These are phyloP conservation scores for Falco berigora DNA, from an alignment of 2,797 vertebrate species.

Conservation along the genomic window DNA sequence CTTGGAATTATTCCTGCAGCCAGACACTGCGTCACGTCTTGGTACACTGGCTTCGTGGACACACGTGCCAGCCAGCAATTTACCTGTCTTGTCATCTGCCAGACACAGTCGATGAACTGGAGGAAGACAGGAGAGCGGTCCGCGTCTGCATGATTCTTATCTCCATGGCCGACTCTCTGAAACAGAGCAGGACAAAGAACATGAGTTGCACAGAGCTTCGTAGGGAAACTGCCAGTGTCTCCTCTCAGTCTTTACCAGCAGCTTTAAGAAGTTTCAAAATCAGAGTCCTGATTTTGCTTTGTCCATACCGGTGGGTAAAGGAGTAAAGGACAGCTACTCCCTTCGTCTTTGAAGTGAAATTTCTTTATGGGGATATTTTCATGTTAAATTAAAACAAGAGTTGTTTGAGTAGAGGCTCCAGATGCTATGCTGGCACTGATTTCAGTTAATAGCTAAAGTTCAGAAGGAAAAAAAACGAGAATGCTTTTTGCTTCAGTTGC, in stretches of 20 bases:
- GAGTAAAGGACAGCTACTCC: not conserved
- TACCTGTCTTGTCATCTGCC: slow-evolving; percentile 98
- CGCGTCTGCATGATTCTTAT: slow-evolving; percentile 93
- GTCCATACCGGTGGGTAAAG: not conserved
- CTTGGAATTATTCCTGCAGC: not conserved
- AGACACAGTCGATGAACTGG: slow-evolving; percentile 96
- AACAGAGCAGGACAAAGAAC: not conserved
- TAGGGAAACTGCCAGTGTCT: not conserved
- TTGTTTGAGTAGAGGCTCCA: slow-evolving; percentile 18
- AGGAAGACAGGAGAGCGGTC: slow-evolving; percentile 96
- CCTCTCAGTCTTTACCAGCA: not conserved
- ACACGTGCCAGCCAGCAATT: not conserved
- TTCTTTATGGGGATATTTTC: slow-evolving; percentile 28
- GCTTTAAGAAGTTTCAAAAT: not conserved
- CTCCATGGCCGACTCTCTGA: slow-evolving; percentile 94
- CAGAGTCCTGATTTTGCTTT: not conserved
- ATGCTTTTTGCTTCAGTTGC: slow-evolving; percentile 13
- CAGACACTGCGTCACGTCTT: not conserved
- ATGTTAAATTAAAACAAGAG: slow-evolving; percentile 22
- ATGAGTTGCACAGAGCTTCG: accelerated
- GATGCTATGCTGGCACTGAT: slow-evolving; percentile 41
- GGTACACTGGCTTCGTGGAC: not conserved
- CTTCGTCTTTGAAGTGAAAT: slow-evolving; percentile 28
- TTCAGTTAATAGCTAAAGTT: slow-evolving; percentile 44
- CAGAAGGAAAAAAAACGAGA: not conserved